These are phyloP conservation scores for Ectobius pallidus DNA, from an alignment of 2,888 invertebrate species.

Conservation along the genomic window DNA sequence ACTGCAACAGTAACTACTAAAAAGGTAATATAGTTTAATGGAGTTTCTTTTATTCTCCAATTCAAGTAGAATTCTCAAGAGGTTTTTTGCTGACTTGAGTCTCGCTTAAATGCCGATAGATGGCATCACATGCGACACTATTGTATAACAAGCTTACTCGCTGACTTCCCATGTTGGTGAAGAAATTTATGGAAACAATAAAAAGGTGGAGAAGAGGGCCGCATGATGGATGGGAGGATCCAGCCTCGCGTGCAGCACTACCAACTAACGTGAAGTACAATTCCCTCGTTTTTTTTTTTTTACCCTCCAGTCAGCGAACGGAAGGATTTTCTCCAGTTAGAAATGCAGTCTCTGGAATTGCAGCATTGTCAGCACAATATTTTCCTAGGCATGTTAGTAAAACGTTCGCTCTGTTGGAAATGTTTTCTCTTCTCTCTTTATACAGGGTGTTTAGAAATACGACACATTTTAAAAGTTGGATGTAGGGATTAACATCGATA, in stretches of 20 bases:
- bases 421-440: neutral
- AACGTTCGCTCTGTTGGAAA: neutral
- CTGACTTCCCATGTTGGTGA: too few species aligned
- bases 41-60: too few species aligned
- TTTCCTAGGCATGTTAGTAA: neutral
- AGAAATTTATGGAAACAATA: constrained; percentile 40
- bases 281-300: neutral
- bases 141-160: too few species aligned
- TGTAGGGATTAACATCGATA: too few species aligned
- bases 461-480: too few species aligned
- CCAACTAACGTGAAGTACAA: neutral
- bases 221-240: constrained; percentile 27
- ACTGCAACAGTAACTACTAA: too few species aligned
- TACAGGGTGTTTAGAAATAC: neutral
- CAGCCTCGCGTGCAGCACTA: neutral
- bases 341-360: neutral
- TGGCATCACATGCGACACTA: too few species aligned
- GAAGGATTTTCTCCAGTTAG: neutral
- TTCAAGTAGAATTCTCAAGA: too few species aligned
- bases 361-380: constrained; percentile 24
- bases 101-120: too few species aligned
- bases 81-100: too few species aligned
- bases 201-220: constrained; percentile 1
- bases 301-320: too few species aligned
- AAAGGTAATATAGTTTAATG: too few species aligned